Base-by-base conservation (phyloP, 2,113 vertebrate genomes). In the Peromyscus polionotus region DNA sequence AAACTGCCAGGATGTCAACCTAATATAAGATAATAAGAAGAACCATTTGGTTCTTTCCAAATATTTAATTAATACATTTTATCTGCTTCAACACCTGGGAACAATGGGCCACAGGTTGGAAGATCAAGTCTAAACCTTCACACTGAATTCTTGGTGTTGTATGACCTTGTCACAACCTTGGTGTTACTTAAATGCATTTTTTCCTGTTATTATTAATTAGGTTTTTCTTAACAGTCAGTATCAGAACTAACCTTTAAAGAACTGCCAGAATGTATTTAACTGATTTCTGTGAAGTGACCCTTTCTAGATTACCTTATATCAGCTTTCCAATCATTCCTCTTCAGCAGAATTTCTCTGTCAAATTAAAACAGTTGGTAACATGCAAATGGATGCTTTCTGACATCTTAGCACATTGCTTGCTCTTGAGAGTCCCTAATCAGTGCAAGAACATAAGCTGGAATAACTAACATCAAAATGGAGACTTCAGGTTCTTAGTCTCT, bases 41-140 rank as follows among this genome's bases (percentile, higher is more conserved):
- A 91, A 89, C 17, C 45, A 80, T 95, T 84, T 81, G 20, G 93
- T 93, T 90, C 91, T 95, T 95, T 88, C 95, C 96, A 98, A 98
- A 96, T 97, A 98, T 96, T 98, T 97, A 97, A 97, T 97, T 96
- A 97, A 97, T 81, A 88, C 48, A 77, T 96, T 96, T 97, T 73
- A 95, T 97, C 97, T 96, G 96, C 94, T 93, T 97, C 97, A 57
- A 81, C 94, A 97, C 95, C 94, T 90, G 91, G 94, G 93, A 98
- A 97, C 94, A 98, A 97, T 96, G 68, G 94, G 94, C 88, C 93
- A 96, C 91, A 91, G 89, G 89, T 57, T 94, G 95, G 92, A 94
- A 94, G 96, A 97, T 54, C 76, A 88, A 92, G 84, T 81, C 90
- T 93, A 93, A 96, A 89, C n/a, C 87, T 96, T 80, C 90, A 57